Evolutionary conservation across 1,140 invertebrate genomes (phyloP).

Genomic region (Melanaphis sacchari): DNA sequence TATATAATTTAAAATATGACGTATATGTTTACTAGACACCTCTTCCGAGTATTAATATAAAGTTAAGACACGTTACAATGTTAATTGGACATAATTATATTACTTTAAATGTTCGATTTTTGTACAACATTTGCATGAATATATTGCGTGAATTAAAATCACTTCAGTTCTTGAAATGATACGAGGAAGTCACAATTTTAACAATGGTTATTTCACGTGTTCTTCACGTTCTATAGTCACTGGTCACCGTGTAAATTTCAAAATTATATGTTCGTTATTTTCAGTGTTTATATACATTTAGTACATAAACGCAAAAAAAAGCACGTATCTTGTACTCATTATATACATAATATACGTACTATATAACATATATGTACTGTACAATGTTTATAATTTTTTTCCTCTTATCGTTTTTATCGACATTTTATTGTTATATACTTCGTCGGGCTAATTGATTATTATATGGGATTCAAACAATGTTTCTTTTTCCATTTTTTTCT

Average conservation of each 20-base stretch:
- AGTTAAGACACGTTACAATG: neutral
- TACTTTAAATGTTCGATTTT: neutral
- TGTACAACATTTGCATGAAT: neutral
- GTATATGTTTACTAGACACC: neutral
- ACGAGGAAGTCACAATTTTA: neutral
- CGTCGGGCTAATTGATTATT: slow-evolving; percentile 27
- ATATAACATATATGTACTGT: neutral
- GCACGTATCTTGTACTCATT: neutral
- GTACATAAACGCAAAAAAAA: neutral
- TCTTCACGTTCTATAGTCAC: neutral
- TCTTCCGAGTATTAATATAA: neutral
- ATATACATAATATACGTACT: neutral
- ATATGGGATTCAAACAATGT: slow-evolving; percentile 9
- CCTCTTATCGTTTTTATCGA: slow-evolving; percentile 13
- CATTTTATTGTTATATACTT: slow-evolving; percentile 31
- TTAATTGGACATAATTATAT: neutral
- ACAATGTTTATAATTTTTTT: neutral
- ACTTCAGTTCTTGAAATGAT: neutral
- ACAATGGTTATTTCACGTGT: slow-evolving; percentile 12
- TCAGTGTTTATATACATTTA: neutral
- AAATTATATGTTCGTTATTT: slow-evolving; percentile 16
- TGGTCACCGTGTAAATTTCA: neutral
- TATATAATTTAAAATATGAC: neutral
- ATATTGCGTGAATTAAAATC: neutral
- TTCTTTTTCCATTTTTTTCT: slow-evolving; percentile 37